A percentile compares a stretch with the other conserved stretches of the same genome.
These are phyloP conservation scores for Chaetodon trifasciatus DNA, from an alignment of 2,797 vertebrate genomes.

Conservation along the genomic window DNA sequence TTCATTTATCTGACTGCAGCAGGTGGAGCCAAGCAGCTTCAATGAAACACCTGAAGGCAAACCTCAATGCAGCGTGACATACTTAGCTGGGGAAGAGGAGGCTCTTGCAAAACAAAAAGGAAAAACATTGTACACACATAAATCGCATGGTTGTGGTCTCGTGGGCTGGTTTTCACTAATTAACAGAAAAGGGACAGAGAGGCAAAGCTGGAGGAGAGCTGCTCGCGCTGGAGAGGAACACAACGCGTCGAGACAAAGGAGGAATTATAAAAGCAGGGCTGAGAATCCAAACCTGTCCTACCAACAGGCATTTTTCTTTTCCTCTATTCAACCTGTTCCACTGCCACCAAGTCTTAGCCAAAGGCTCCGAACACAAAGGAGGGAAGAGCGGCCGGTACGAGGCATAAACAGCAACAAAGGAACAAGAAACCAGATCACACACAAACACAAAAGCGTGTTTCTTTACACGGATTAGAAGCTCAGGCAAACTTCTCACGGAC, in stretches of 20 bases:
- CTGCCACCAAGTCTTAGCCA: constrained; percentile 64
- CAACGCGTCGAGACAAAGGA: constrained; percentile 42
- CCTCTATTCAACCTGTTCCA: constrained; percentile 62
- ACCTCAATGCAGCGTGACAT: constrained; percentile 72
- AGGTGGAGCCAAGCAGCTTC: constrained; percentile 76
- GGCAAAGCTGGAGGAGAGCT: constrained; percentile 54
- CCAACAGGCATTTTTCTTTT: constrained; percentile 22
- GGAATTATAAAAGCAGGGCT: constrained; percentile 33
- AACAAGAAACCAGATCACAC: constrained; percentile 34
- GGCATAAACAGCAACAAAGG: constrained; percentile 36
- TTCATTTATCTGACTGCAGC: constrained; percentile 66
- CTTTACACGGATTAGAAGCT: constrained; percentile 28
- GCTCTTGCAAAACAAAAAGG: constrained; percentile 78
- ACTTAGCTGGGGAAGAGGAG: constrained; percentile 79
- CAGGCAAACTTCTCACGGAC: constrained; percentile 49
- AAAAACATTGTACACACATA: constrained; percentile 77
- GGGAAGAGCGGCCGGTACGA: constrained; percentile 48
- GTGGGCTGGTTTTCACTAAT: constrained; percentile 70
- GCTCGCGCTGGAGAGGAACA: constrained; percentile 34
- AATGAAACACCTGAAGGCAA: constrained; percentile 63
- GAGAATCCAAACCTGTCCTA: constrained; percentile 46
- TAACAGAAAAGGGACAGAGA: constrained; percentile 69
- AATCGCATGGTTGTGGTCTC: constrained; percentile 74
- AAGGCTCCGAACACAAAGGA: constrained; percentile 46
- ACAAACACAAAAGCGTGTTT: constrained; percentile 46